Evolutionary conservation across 2,797 vertebrate species (phyloP).

Genomic region (Hozukius guyotensis): DNA sequence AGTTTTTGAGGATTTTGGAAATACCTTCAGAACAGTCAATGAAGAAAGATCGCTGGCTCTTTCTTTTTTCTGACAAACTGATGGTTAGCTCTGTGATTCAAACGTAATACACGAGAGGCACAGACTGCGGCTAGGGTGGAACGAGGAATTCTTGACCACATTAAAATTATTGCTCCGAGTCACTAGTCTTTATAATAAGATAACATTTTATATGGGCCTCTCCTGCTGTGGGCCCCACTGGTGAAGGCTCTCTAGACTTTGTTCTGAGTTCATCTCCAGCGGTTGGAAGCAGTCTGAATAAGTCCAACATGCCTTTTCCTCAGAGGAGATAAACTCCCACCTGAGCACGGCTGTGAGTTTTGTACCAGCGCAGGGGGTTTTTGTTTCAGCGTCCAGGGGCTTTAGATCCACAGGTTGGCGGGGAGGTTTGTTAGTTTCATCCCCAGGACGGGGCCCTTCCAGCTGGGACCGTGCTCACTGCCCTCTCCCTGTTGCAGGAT

Average conservation of each 20-base stretch:
- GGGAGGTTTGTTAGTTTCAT: conserved; percentile 45
- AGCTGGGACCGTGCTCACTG: conserved; percentile 71
- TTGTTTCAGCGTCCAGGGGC: neutral
- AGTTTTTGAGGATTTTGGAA: neutral
- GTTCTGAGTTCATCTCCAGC: neutral
- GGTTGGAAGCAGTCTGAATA: neutral
- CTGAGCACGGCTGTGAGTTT: neutral
- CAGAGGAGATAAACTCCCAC: neutral
- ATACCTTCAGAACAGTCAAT: neutral
- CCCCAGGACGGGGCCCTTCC: conserved; percentile 46
- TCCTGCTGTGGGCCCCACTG: neutral
- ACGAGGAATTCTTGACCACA: neutral
- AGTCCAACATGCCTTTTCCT: neutral
- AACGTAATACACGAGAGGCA: neutral
- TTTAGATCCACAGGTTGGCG: conserved; percentile 25
- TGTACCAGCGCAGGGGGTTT: neutral
- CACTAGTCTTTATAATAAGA: neutral
- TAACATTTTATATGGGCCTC: neutral
- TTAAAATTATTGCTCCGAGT: neutral
- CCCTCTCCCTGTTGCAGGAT: conserved; percentile 87
- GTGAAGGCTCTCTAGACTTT: neutral
- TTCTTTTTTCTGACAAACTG: neutral
- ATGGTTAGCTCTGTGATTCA: neutral
- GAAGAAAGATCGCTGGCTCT: neutral
- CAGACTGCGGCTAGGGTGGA: neutral